Conservation (phyloP, 2,113 vertebrate genomes). For the Mastomys natalensis region DNA sequence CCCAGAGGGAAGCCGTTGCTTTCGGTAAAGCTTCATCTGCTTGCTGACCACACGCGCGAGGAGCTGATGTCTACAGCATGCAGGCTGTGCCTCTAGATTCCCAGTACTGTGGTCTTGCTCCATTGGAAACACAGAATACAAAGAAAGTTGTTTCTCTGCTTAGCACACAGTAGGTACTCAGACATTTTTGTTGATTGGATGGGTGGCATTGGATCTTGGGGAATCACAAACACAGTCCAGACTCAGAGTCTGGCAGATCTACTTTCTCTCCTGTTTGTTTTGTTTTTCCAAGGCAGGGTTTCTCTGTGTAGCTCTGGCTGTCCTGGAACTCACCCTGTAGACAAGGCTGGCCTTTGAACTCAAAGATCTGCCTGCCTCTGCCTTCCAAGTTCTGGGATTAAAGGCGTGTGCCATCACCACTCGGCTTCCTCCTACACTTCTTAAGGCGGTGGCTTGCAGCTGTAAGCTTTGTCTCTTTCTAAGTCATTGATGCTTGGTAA, state of each 20-base stretch:
- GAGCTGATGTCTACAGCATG: fast-evolving
- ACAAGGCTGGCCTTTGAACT: background rate
- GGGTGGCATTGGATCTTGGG: background rate
- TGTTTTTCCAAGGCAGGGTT: background rate
- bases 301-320: background rate
- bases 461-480: background rate
- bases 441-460: background rate
- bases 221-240: background rate
- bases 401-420: fast-evolving
- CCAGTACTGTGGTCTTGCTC: too few relatives aligned
- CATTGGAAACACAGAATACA: background rate
- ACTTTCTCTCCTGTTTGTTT: background rate
- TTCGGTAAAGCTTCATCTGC: background rate
- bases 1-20: background rate
- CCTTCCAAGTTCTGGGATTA: background rate
- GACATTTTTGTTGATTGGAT: background rate
- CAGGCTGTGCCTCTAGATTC: background rate
- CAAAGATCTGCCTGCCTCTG: background rate
- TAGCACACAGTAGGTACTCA: background rate
- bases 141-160: background rate
- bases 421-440: background rate
- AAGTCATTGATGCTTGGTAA: background rate
- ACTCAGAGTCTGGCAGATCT: background rate
- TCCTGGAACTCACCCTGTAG: background rate
- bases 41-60: background rate